Conservation (phyloP, 2,888 invertebrate species). For the Sminthurides aquaticus region DNA sequence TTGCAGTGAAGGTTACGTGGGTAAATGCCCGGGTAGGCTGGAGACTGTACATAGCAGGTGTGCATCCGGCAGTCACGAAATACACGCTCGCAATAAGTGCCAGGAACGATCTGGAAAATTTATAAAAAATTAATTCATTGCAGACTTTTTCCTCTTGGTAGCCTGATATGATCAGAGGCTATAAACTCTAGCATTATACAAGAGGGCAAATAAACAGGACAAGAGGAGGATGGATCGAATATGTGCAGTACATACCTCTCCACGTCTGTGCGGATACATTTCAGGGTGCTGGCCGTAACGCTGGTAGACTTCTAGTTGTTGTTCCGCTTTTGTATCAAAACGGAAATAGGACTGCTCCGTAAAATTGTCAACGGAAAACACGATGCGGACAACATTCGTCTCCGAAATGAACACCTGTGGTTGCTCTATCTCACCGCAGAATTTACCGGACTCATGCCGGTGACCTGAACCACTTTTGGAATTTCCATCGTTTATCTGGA, state of each 20-base stretch:
- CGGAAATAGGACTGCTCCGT: slow-evolving; percentile 85
- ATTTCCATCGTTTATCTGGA: slow-evolving; percentile 81
- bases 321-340: slow-evolving; percentile 79
- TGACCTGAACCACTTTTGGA: slow-evolving; percentile 82
- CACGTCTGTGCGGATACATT: slow-evolving; percentile 79
- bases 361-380: slow-evolving; percentile 87
- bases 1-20: slow-evolving; percentile 84
- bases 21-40: slow-evolving; percentile 86
- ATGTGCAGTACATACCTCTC: slow-evolving; percentile 52
- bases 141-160: background rate
- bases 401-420: slow-evolving; percentile 91
- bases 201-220: too few species aligned
- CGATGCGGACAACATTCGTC: slow-evolving; percentile 82
- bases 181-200: too few species aligned
- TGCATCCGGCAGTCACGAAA: slow-evolving; percentile 70
- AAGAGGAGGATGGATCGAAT: too few species aligned
- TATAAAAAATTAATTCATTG: background rate
- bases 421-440: slow-evolving; percentile 88
- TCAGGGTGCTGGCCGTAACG: slow-evolving; percentile 91
- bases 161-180: too few species aligned
- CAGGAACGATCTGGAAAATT: slow-evolving; percentile 58
- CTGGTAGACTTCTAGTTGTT: slow-evolving; percentile 80
- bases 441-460: slow-evolving; percentile 78
- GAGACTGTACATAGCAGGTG: slow-evolving; percentile 88
- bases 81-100: slow-evolving; percentile 56